A percentile compares a stretch with the other conserved stretches of the same genome.
Evolutionary conservation across 2,797 vertebrate genomes (phyloP).

Genomic region (Rhyacichthys aspro): DNA sequence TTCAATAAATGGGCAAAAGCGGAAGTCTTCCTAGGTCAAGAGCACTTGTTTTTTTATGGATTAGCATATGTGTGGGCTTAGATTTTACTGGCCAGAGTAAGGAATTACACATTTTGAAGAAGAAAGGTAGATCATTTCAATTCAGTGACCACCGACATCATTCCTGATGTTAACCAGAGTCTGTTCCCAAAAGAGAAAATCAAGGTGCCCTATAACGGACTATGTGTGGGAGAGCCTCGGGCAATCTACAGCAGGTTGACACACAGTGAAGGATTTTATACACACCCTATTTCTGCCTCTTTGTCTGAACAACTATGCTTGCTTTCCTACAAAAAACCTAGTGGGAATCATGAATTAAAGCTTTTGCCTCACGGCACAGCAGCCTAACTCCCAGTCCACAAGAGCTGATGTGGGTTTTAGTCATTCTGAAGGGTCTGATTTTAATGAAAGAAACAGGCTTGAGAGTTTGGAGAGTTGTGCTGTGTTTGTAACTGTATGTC

Average conservation of each 20-base stretch:
- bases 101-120: slow-evolving; percentile 27
- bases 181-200: slow-evolving; percentile 57
- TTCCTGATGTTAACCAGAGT: slow-evolving; percentile 61
- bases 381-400: slow-evolving; percentile 41
- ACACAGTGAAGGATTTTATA: slow-evolving; percentile 53
- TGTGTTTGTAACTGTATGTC: slow-evolving; percentile 55
- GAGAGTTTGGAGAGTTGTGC: slow-evolving; percentile 60
- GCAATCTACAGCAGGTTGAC: slow-evolving; percentile 57
- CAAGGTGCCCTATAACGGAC: slow-evolving; percentile 68
- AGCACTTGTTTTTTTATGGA: slow-evolving; percentile 52
- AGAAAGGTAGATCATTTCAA: slow-evolving; percentile 46
- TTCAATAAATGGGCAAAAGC: slow-evolving; percentile 36
- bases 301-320: slow-evolving; percentile 51
- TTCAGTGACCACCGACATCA: slow-evolving; percentile 54
- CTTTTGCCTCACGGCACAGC: slow-evolving; percentile 52
- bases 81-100: slow-evolving; percentile 34
- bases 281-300: slow-evolving; percentile 56
- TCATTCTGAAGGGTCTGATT: slow-evolving; percentile 64
- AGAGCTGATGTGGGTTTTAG: slow-evolving; percentile 55
- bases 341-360: slow-evolving; percentile 68
- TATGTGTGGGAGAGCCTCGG: slow-evolving; percentile 57
- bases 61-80: slow-evolving; percentile 46
- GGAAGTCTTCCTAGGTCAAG: slow-evolving; percentile 54
- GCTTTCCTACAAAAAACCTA: slow-evolving; percentile 60
- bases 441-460: slow-evolving; percentile 71